phyloP scores from a whole-genome alignment of 2,113 vertebrate genomes.

The Poeciliopsis prolifica region DNA sequence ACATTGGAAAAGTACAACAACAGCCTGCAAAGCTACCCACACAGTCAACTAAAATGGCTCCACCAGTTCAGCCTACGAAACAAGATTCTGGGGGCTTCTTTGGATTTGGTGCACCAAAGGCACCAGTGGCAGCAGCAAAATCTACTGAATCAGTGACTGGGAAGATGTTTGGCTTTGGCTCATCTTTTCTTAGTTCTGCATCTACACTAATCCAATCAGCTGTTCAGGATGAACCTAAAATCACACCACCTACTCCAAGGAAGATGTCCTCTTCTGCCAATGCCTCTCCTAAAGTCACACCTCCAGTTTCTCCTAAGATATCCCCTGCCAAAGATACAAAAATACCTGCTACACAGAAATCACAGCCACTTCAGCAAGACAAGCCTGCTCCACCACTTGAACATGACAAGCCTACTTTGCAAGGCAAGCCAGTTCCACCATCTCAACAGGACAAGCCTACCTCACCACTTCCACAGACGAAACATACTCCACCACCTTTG shows the following conservation, averaged over 20 bases:
- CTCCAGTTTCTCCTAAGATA: slow-evolving; percentile 67
- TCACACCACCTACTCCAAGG: slow-evolving; percentile 67
- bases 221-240: slow-evolving; percentile 74
- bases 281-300: slow-evolving; percentile 53
- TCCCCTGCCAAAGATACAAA: slow-evolving; percentile 44
- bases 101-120: slow-evolving; percentile 72
- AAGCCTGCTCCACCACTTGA: slow-evolving; percentile 64
- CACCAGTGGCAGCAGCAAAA: slow-evolving; percentile 69
- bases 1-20: slow-evolving; percentile 52
- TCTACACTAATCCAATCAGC: slow-evolving; percentile 77
- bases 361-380: slow-evolving; percentile 37
- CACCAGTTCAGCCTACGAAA: slow-evolving; percentile 70
- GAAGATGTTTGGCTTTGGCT: slow-evolving; percentile 78
- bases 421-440: slow-evolving; percentile 65
- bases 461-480: slow-evolving; percentile 51
- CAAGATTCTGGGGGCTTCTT: slow-evolving; percentile 83
- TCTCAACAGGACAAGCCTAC: slow-evolving; percentile 39
- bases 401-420: slow-evolving; percentile 64
- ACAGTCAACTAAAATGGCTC: slow-evolving; percentile 62
- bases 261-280: slow-evolving; percentile 52
- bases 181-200: slow-evolving; percentile 78
- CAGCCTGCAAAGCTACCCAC: slow-evolving; percentile 71
- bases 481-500: slow-evolving; percentile 66
- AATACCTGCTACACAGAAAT: slow-evolving; percentile 29
- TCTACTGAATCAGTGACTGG: slow-evolving; percentile 74